Evolutionary conservation across 2,888 invertebrate genomes (phyloP).

Genomic region (Callimorpha dominula): DNA sequence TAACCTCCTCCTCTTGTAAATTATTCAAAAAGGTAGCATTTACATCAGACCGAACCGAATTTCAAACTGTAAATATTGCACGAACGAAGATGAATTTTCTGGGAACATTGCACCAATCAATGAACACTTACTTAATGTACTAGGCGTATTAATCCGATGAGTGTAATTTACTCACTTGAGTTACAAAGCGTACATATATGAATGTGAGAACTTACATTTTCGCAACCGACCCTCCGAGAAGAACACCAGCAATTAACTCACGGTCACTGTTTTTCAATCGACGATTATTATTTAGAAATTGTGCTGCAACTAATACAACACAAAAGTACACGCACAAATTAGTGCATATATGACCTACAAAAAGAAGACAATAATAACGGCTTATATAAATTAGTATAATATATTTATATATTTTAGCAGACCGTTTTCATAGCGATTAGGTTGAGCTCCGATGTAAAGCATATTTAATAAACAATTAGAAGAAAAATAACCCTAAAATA

Average conservation of each 20-base stretch:
- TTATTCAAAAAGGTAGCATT: neutral
- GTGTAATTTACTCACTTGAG: constrained; percentile 10
- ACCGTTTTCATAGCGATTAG: too few species aligned
- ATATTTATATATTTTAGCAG: too few species aligned
- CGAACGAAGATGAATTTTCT: neutral
- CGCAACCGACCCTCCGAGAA: constrained; percentile 5
- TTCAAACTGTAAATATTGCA: neutral
- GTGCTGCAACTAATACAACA: neutral
- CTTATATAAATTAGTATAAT: too few species aligned
- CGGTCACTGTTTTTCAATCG: constrained; percentile 12
- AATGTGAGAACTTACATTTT: constrained; percentile 15
- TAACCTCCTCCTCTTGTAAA: too few species aligned
- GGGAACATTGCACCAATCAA: constrained; percentile 10
- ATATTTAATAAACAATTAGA: too few species aligned
- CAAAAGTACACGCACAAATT: neutral
- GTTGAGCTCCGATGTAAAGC: too few species aligned
- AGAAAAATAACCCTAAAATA: too few species aligned
- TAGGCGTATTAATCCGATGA: constrained; percentile 9
- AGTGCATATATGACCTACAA: too few species aligned
- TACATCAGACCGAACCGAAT: neutral
- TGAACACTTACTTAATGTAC: constrained; percentile 5
- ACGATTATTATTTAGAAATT: constrained; percentile 8
- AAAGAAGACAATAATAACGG: too few species aligned
- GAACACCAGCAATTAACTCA: constrained; percentile 5
- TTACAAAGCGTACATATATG: constrained; percentile 8